Percentiles rank a stretch among this genome's conserved stretches.
Evolutionary conservation across 2,888 invertebrate species (phyloP).

Genomic region (Apantesis nais): DNA sequence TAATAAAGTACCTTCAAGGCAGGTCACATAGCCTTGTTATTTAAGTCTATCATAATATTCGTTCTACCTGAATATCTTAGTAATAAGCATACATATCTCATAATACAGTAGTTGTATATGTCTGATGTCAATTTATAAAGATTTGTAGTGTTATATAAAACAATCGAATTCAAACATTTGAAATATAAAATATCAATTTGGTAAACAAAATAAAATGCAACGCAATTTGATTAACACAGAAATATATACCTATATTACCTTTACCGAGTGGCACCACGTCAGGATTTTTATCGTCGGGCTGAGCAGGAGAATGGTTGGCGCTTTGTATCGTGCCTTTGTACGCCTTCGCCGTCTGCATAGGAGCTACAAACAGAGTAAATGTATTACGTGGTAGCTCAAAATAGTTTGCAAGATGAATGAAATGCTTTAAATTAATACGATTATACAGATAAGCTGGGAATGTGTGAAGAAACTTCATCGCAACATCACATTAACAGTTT

Average conservation of each 20-base stretch:
- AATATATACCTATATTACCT: slow-evolving; percentile 82
- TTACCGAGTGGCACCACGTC: slow-evolving; percentile 95
- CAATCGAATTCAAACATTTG: neutral
- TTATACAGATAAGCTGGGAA: neutral
- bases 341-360: slow-evolving; percentile 75
- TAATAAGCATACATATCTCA: neutral
- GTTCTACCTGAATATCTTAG: too few species aligned
- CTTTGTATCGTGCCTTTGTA: slow-evolving; percentile 89
- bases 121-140: neutral
- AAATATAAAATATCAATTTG: neutral
- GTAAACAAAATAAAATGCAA: neutral
- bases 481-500: too few species aligned
- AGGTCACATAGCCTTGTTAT: neutral
- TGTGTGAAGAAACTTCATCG: too few species aligned
- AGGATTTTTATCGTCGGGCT: slow-evolving; percentile 95
- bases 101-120: neutral
- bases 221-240: slow-evolving; percentile 7
- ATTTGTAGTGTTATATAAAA: neutral
- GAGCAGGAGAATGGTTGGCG: slow-evolving; percentile 84
- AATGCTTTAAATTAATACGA: neutral
- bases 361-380: slow-evolving; percentile 63
- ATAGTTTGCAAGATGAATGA: neutral
- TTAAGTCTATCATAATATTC: neutral
- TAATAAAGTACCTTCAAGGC: neutral
- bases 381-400: slow-evolving; percentile 3